Percentiles rank a stretch among this genome's conserved stretches.
Evolutionary conservation across 2,113 vertebrate species (phyloP).

Genomic region (Craseonycteris thonglongyai): DNA sequence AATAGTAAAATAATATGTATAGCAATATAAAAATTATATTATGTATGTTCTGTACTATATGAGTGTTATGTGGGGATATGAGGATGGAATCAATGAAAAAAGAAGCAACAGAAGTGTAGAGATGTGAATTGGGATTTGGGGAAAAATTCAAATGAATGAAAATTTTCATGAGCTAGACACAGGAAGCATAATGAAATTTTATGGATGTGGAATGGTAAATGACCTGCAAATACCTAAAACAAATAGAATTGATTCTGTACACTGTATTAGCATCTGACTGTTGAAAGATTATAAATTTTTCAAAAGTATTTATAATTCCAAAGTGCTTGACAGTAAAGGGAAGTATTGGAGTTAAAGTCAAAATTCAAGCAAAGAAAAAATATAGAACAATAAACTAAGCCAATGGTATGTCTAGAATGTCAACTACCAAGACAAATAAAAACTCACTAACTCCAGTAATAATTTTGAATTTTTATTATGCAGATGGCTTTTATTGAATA

Average conservation of each 20-base stretch:
- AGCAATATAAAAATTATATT: background rate
- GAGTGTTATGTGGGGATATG: background rate
- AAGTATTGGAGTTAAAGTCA: background rate
- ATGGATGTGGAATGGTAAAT: background rate
- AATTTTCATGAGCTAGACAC: background rate
- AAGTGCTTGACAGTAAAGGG: background rate
- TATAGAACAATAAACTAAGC: background rate
- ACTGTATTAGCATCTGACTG: background rate
- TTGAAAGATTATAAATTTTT: background rate
- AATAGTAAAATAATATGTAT: background rate
- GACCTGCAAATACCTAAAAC: background rate
- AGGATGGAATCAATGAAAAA: background rate
- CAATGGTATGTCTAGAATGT: background rate
- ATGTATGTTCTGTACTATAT: background rate
- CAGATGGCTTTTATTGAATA: background rate
- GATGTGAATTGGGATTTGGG: background rate
- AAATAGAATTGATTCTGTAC: background rate
- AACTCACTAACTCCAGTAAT: background rate
- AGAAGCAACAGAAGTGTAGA: background rate
- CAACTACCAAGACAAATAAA: background rate
- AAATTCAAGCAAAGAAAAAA: background rate
- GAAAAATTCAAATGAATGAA: background rate
- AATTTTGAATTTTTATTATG: slow-evolving; percentile 1
- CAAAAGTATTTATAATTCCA: background rate
- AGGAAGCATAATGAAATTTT: background rate